These are phyloP conservation scores for Anastatus disparis DNA, from an alignment of 1,140 invertebrate species.

Conservation along the genomic window DNA sequence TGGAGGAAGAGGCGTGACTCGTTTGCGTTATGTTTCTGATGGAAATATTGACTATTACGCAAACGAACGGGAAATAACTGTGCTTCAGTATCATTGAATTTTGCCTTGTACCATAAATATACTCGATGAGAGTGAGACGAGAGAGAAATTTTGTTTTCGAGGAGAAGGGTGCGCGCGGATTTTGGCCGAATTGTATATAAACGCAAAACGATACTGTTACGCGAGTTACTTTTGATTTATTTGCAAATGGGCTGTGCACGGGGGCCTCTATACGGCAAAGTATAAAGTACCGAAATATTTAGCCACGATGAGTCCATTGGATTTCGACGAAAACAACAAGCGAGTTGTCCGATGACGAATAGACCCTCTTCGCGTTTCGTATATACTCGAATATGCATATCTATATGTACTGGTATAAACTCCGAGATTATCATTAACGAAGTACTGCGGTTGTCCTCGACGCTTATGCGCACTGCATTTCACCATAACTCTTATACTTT, in stretches of 20 bases:
- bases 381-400: not conserved
- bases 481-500: not conserved
- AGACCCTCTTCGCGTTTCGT: conserved; percentile 11
- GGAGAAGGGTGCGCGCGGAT: conserved; percentile 53
- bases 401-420: not conserved
- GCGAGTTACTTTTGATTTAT: conserved; percentile 65
- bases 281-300: too few relatives aligned
- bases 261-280: conserved; percentile 43
- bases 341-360: conserved; percentile 32
- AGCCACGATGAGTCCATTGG: conserved; percentile 52
- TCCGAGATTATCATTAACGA: conserved; percentile 31
- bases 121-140: conserved; percentile 53
- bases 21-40: conserved; percentile 64
- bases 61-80: conserved; percentile 64
- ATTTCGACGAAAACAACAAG: conserved; percentile 45
- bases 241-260: conserved; percentile 48
- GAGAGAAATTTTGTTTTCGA: too few relatives aligned
- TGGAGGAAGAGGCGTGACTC: conserved; percentile 65
- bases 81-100: conserved; percentile 68
- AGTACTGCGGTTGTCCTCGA: not conserved
- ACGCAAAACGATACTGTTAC: too few relatives aligned
- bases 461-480: not conserved
- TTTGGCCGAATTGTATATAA: too few relatives aligned
- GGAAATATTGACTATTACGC: conserved; percentile 69
- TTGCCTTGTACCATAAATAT: conserved; percentile 66